Evolutionary conservation across 2,888 invertebrate species (phyloP).

Genomic region (Mantis religiosa): DNA sequence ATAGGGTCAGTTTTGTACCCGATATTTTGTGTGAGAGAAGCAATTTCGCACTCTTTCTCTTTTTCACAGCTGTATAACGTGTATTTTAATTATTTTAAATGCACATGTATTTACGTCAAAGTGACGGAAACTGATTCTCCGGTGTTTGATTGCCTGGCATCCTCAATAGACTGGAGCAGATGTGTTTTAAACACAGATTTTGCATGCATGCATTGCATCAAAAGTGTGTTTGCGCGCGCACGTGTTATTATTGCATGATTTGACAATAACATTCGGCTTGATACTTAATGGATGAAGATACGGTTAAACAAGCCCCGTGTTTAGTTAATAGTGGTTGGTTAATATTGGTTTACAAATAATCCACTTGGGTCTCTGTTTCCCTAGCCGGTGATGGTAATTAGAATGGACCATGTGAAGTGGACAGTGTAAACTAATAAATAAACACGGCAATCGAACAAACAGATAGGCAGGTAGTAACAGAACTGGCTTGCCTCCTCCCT

Average conservation of each 20-base stretch:
- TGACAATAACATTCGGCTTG: conserved; percentile 11
- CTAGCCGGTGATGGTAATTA: conserved; percentile 2
- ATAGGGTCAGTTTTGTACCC: background rate
- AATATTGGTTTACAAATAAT: conserved; percentile 23
- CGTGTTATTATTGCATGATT: conserved; percentile 11
- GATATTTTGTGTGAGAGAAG: background rate
- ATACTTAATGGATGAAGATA: conserved; percentile 21
- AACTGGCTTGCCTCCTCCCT: background rate
- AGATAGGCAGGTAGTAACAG: background rate
- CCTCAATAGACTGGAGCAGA: background rate
- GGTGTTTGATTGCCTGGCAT: background rate
- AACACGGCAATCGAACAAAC: conserved; percentile 14
- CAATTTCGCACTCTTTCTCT: background rate
- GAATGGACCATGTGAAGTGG: conserved; percentile 17
- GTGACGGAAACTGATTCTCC: background rate
- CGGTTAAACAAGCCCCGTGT: conserved; percentile 11
- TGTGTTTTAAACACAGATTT: background rate
- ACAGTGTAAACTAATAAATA: conserved; percentile 18
- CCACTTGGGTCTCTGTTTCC: conserved; percentile 7
- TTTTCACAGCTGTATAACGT: too few relatives aligned
- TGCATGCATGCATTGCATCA: background rate
- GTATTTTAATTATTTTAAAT: background rate
- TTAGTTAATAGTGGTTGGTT: conserved; percentile 24
- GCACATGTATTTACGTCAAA: background rate
- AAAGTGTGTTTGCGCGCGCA: background rate